Conservation (phyloP, 2,113 vertebrate genomes). For the Numida meleagris region DNA sequence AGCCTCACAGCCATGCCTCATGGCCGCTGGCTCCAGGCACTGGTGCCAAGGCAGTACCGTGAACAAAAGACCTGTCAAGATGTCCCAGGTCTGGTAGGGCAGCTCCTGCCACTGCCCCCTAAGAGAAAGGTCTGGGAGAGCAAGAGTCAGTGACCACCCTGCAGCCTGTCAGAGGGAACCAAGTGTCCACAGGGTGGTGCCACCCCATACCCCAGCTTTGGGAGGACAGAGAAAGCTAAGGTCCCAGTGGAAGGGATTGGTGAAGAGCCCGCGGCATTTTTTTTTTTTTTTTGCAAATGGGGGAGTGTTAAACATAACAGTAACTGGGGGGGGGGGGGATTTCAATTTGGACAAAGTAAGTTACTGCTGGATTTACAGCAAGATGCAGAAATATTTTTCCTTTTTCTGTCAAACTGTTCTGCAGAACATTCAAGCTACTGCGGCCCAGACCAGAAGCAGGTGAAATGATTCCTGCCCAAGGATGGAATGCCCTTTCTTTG, state of each 20-base stretch:
- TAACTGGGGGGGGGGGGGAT: neutral
- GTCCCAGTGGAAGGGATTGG: neutral
- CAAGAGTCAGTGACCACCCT: accelerated
- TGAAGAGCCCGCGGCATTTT: accelerated
- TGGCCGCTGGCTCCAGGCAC: accelerated
- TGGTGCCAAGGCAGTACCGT: accelerated
- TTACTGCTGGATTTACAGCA: neutral
- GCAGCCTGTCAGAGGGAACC: neutral
- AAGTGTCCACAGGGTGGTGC: accelerated
- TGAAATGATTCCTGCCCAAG: neutral
- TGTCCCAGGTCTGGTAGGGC: neutral
- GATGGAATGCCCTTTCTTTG: neutral
- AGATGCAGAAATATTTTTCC: neutral
- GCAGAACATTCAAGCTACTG: neutral
- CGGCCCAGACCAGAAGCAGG: neutral
- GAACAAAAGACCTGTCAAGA: neutral
- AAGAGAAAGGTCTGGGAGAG: accelerated
- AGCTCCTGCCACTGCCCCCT: accelerated
- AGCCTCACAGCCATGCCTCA: neutral
- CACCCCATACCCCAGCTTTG: neutral
- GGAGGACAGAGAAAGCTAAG: neutral
- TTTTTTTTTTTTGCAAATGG: neutral
- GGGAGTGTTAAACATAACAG: neutral
- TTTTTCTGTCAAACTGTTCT: neutral
- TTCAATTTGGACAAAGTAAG: neutral